Conservation (phyloP, 2,888 invertebrate genomes). For the Entomobrya multifasciata region DNA sequence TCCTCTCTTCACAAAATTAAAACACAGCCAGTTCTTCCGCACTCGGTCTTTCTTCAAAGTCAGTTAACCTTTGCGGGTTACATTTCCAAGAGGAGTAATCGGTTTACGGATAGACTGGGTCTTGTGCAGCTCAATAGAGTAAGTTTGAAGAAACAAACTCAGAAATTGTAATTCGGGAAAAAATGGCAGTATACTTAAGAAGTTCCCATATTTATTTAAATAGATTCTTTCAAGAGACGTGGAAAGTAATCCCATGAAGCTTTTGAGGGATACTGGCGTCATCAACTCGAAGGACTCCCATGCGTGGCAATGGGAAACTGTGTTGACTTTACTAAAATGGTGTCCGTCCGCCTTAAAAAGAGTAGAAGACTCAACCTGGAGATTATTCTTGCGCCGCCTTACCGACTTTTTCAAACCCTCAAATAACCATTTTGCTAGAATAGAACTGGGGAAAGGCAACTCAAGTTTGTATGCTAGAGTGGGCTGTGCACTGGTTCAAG, state of each 20-base stretch:
- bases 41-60: slow-evolving; percentile 77
- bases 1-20: slow-evolving; percentile 77
- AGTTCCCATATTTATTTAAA: no score
- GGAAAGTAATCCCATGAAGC: slow-evolving; percentile 82
- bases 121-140: slow-evolving; percentile 77
- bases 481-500: slow-evolving; percentile 87
- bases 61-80: slow-evolving; percentile 77
- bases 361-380: slow-evolving; percentile 86
- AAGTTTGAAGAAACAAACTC: no score
- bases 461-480: slow-evolving; percentile 81
- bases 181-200: no score
- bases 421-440: slow-evolving; percentile 91
- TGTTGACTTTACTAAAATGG: slow-evolving; percentile 88
- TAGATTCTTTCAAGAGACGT: slow-evolving; percentile 83
- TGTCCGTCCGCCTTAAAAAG: slow-evolving; percentile 83
- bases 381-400: slow-evolving; percentile 88
- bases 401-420: slow-evolving; percentile 93
- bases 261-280: slow-evolving; percentile 91
- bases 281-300: slow-evolving; percentile 89
- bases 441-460: slow-evolving; percentile 86
- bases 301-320: slow-evolving; percentile 96
- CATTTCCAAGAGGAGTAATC: slow-evolving; percentile 63
- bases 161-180: no score
- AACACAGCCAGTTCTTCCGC: slow-evolving; percentile 72
- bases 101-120: slow-evolving; percentile 77